Percentiles rank a stretch among this genome's conserved stretches.
Evolutionary conservation across 2,113 vertebrate species (phyloP).

Genomic region (Cricetomys ansorgei): DNA sequence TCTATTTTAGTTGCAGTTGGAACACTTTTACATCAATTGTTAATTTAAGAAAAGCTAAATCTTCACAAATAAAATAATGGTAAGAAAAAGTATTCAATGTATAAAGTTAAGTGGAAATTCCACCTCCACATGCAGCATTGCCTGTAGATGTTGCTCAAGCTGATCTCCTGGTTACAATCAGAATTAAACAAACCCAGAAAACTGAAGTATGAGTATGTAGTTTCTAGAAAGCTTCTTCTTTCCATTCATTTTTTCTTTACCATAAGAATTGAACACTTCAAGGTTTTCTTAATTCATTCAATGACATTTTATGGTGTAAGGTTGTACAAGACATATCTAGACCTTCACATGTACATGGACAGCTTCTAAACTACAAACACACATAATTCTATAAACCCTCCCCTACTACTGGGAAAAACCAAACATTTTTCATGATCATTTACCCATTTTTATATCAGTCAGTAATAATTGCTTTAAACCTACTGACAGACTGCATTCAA

Average conservation of each 20-base stretch:
- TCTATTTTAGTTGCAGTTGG: conserved; percentile 36
- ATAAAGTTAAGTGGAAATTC: conserved; percentile 2
- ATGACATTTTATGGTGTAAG: background rate
- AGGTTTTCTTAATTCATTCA: background rate
- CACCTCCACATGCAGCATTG: background rate
- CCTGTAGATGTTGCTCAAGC: background rate
- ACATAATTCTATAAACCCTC: background rate
- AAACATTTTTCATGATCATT: background rate
- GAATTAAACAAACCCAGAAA: background rate
- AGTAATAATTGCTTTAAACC: background rate
- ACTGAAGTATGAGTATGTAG: background rate
- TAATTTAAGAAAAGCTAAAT: conserved; percentile 70
- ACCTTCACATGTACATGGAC: fast-evolving
- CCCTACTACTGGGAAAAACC: background rate
- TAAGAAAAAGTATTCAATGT: conserved; percentile 11
- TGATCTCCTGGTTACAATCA: background rate
- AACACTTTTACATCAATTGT: conserved; percentile 43
- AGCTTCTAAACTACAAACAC: background rate
- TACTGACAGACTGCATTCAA: background rate
- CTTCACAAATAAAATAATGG: conserved; percentile 49
- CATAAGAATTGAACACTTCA: background rate
- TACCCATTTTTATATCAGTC: background rate
- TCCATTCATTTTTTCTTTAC: background rate
- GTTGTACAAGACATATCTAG: background rate
- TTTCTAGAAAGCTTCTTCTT: background rate